Base-by-base conservation (phyloP, 2,888 invertebrate genomes). In the Pyrrhia umbra region DNA sequence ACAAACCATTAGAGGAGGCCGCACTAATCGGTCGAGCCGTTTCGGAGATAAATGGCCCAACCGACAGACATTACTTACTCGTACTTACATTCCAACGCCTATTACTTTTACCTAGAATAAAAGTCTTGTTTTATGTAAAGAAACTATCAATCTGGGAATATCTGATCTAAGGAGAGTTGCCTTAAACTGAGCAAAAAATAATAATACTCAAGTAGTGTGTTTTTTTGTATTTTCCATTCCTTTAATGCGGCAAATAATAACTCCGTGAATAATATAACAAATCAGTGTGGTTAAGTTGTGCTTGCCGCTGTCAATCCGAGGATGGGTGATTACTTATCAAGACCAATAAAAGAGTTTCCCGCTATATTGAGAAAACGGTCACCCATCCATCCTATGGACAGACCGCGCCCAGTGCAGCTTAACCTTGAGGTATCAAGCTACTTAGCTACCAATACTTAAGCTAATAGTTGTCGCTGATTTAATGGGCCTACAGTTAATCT, bases 21-120 rank as follows among this genome's bases (percentile, higher is more conserved):
- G 45, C 63, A 75, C 63, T 75, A 71, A 71, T 71, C 71, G 75
- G 69, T 58, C 25, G 30, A 75, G 69, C 57, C 75, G 63, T 71
- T 71, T 68, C 57, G 46, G 63, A 71, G 75, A 71, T 68, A 71
- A 75, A 71, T 71, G 63, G 42, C 25, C 34, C 30, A 50, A 34
- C 42, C 50, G 63, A 68, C 69, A 63, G 25, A 55, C 75, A 57
- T 71, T 68, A 63, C 52, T 68, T 30, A 30, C 30, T 47, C 34
- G 34, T 34, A 34, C 34, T 34, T 72, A 65, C 72, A 65, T 57
- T 54, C 62, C 18, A 23, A 62, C 50, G 62, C 51, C 62, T 61
- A 42, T 50, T 50, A 67, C 59, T 56, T 49, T 8, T 43, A 47
- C 42, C 45, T 21, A 25, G 34, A 30, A 68, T 74, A 68, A 74